These are phyloP conservation scores for Nycteola revayana DNA, from an alignment of 2,888 invertebrate genomes.

Conservation along the genomic window DNA sequence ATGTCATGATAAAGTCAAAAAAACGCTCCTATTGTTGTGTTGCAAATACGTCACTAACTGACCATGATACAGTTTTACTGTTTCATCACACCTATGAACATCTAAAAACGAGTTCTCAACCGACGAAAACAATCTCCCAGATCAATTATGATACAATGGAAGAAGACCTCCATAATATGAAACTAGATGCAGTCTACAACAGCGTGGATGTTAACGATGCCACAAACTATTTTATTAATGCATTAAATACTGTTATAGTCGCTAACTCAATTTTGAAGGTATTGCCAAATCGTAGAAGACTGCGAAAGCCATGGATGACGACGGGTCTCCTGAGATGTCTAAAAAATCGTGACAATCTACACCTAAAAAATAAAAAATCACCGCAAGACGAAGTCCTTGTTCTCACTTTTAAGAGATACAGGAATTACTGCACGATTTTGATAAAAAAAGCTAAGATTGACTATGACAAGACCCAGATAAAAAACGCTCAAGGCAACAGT, in stretches of 20 bases:
- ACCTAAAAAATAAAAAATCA: neutral
- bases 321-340: neutral
- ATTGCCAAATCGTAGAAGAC: neutral
- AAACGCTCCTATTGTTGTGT: neutral
- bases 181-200: slow-evolving; percentile 7
- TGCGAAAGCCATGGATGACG: neutral
- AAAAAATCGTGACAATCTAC: neutral
- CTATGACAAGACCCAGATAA: neutral
- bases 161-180: slow-evolving; percentile 2
- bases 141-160: slow-evolving; percentile 4
- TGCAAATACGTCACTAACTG: slow-evolving; percentile 1
- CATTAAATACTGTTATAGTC: neutral
- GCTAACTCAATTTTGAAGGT: neutral
- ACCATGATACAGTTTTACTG: neutral
- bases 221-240: neutral
- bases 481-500: neutral
- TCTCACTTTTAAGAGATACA: neutral
- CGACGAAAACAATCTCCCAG: neutral
- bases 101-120: neutral
- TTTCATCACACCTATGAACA: no score
- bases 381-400: neutral
- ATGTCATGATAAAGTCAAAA: slow-evolving; percentile 1
- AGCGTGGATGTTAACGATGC: slow-evolving; percentile 10
- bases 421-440: neutral
- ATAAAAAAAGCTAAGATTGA: neutral